phyloP scores from a whole-genome alignment of 2,888 invertebrate species.

The Lottia scabra region DNA sequence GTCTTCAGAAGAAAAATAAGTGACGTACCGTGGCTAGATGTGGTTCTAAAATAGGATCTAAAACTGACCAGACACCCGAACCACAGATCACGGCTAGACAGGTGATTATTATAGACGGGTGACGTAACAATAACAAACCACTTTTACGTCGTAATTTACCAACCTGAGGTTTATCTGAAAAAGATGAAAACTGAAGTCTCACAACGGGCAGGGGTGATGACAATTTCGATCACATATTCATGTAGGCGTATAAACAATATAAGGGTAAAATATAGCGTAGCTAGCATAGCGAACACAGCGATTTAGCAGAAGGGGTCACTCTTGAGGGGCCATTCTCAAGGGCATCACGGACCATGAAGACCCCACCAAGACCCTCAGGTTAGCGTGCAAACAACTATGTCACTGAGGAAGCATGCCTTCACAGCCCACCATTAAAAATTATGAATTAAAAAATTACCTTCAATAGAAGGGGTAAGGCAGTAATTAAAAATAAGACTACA shows the following conservation, averaged over 20 bases:
- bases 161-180: neutral
- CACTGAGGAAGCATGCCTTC: no score
- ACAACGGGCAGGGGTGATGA: no score
- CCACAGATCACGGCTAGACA: conserved; percentile 41
- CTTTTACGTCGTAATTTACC: neutral
- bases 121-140: neutral
- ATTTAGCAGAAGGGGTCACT: no score
- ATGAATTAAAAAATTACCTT: neutral
- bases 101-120: conserved; percentile 34
- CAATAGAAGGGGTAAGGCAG: neutral
- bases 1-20: neutral
- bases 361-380: no score
- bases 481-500: neutral
- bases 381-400: no score
- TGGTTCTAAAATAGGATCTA: conserved; percentile 43
- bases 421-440: no score
- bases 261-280: no score
- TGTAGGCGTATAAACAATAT: no score
- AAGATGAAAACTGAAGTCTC: neutral
- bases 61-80: conserved; percentile 43
- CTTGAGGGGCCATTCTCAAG: no score
- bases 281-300: no score
- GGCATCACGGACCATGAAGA: no score
- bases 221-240: no score
- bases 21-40: conserved; percentile 26